phyloP scores from a whole-genome alignment of 2,797 vertebrate species.

The Tadarida brasiliensis region DNA sequence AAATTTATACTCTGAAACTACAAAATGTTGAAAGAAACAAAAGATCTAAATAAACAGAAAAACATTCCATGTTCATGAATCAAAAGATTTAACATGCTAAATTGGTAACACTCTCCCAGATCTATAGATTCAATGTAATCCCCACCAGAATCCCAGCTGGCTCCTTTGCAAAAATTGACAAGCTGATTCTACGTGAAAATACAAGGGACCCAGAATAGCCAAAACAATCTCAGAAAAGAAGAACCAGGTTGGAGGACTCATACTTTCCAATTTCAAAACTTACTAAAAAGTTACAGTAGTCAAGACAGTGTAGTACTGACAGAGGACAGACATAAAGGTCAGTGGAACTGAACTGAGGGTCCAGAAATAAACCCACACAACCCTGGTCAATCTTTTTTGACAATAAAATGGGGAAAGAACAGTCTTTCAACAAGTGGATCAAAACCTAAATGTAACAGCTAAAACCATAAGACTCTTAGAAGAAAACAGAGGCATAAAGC shows the following conservation, averaged over 20 bases:
- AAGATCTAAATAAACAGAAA: slow-evolving; percentile 47
- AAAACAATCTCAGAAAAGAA: slow-evolving; percentile 39
- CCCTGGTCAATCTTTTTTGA: neutral
- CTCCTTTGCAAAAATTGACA: slow-evolving; percentile 41
- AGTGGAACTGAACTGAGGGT: neutral
- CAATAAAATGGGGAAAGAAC: neutral
- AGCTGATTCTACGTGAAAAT: neutral
- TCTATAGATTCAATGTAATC: neutral
- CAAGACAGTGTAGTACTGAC: neutral
- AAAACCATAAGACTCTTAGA: slow-evolving; percentile 6
- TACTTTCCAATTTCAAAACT: slow-evolving; percentile 9
- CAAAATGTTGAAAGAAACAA: slow-evolving; percentile 44
- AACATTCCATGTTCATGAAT: neutral
- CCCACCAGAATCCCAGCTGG: slow-evolving; percentile 16
- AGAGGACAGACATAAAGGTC: neutral
- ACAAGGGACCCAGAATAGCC: slow-evolving; percentile 9
- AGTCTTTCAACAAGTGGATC: neutral
- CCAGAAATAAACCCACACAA: slow-evolving; percentile 23
- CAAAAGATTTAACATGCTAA: neutral
- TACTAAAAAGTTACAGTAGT: neutral
- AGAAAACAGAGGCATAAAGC: slow-evolving; percentile 10
- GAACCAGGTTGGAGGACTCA: neutral
- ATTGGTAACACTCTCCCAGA: neutral
- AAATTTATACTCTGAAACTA: slow-evolving; percentile 23
- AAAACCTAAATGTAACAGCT: slow-evolving; percentile 21